A percentile compares a stretch with the other conserved stretches of the same genome.
These are phyloP conservation scores for Lepidonotus clava DNA, from an alignment of 2,888 invertebrate species.

Conservation along the genomic window DNA sequence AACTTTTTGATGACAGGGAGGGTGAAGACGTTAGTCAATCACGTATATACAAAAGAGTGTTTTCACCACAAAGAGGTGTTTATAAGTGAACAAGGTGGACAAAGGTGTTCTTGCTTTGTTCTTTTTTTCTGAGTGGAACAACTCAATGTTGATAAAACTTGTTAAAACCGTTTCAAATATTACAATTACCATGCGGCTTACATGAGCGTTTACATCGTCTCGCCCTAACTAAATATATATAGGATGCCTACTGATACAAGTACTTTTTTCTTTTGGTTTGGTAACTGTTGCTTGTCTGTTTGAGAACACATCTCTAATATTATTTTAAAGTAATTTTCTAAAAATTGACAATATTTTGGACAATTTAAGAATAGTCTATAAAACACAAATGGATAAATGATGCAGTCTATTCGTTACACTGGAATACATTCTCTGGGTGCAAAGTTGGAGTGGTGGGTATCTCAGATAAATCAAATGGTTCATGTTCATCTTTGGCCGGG, in stretches of 20 bases:
- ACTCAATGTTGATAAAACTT: conserved; percentile 3
- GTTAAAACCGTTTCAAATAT: too few species aligned
- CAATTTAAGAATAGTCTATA: neutral
- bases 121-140: conserved; percentile 8
- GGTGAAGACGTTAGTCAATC: conserved; percentile 30
- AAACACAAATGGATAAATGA: neutral
- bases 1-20: conserved; percentile 13
- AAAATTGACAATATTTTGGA: neutral
- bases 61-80: conserved; percentile 24
- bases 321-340: neutral
- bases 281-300: conserved; percentile 11
- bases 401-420: neutral
- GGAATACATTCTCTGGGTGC: neutral
- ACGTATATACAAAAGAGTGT: conserved; percentile 34
- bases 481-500: neutral
- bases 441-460: neutral
- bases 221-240: neutral
- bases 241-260: neutral
- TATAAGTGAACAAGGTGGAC: conserved; percentile 36
- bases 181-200: conserved; percentile 9
- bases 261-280: neutral
- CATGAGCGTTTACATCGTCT: conserved; percentile 1
- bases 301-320: neutral
- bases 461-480: neutral
- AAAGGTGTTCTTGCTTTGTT: too few species aligned